These are phyloP conservation scores for Hemicentrotus pulcherrimus DNA, from an alignment of 35 echinoderm and acorn worm genomes.

Conservation along the genomic window DNA sequence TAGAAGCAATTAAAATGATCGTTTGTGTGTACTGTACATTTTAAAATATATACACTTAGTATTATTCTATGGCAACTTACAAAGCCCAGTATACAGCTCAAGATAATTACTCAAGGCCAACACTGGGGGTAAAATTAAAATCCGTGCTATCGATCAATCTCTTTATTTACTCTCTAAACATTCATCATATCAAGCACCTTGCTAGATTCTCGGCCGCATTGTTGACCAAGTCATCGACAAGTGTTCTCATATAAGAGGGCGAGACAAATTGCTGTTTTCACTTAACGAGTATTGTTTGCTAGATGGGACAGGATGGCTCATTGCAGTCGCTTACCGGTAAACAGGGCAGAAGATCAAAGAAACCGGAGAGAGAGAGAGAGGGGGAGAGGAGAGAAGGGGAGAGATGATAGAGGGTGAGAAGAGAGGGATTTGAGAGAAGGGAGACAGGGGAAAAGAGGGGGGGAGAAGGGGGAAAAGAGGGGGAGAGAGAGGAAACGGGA, in stretches of 20 bases:
- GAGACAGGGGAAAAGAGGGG: not conserved
- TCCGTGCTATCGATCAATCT: too few relatives aligned
- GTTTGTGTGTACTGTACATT: too few relatives aligned
- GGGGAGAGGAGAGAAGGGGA: not conserved
- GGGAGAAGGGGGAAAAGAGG: not conserved
- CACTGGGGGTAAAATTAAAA: too few relatives aligned
- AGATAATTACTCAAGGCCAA: too few relatives aligned
- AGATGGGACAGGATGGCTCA: not conserved
- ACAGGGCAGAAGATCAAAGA: not conserved
- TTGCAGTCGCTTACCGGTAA: not conserved
- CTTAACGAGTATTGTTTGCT: not conserved
- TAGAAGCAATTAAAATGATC: too few relatives aligned
- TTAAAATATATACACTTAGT: too few relatives aligned
- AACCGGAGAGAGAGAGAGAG: not conserved
- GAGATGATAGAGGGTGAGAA: too few relatives aligned
- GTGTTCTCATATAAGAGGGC: not conserved
- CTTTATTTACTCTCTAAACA: too few relatives aligned
- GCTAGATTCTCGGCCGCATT: too few relatives aligned
- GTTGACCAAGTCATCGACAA: not conserved
- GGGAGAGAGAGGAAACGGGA: not conserved
- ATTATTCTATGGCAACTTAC: too few relatives aligned
- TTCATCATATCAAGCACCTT: too few relatives aligned
- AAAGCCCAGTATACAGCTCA: too few relatives aligned
- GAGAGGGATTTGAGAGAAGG: not conserved
- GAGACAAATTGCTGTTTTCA: constrained; percentile 21